Percentiles rank a stretch among this genome's conserved stretches.
Evolutionary conservation across 1,140 invertebrate genomes (phyloP).

Genomic region (Platyscapa corneri): DNA sequence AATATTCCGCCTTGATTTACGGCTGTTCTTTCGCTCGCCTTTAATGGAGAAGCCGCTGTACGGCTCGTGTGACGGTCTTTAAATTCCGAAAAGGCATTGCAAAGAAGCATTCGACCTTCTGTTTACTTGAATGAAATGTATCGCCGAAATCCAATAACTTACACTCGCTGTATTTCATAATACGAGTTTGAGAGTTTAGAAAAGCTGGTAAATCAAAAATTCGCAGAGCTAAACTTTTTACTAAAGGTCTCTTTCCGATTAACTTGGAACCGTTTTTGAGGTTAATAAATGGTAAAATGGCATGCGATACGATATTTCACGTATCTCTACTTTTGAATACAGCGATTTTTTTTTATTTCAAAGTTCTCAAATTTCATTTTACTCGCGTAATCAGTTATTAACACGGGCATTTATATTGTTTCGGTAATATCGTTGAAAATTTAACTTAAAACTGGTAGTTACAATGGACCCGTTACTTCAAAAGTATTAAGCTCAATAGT

Average conservation of each 20-base stretch:
- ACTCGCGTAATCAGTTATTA: no score
- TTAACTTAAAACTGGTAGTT: no score
- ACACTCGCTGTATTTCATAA: not conserved
- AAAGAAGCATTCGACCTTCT: not conserved
- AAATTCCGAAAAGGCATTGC: not conserved
- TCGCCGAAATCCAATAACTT: not conserved
- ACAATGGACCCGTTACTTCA: not conserved
- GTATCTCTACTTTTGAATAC: no score
- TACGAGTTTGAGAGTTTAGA: not conserved
- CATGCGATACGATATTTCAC: no score
- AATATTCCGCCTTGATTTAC: slow-evolving; percentile 72
- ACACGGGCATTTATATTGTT: no score
- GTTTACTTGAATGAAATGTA: not conserved
- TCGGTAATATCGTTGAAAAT: no score
- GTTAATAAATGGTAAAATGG: no score
- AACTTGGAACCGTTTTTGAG: no score
- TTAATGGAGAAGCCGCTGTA: not conserved
- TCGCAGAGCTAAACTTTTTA: not conserved
- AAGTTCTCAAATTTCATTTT: no score
- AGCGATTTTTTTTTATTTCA: no score
- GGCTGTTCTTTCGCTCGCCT: slow-evolving; percentile 33
- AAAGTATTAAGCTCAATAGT: not conserved
- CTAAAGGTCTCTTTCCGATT: not conserved
- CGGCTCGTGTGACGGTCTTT: not conserved
- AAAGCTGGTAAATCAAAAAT: no score